Evolutionary conservation across 2,113 vertebrate genomes (phyloP), one percentile per base, ranked within the genome.

Genomic region (Gambusia holbrooki): DNA sequence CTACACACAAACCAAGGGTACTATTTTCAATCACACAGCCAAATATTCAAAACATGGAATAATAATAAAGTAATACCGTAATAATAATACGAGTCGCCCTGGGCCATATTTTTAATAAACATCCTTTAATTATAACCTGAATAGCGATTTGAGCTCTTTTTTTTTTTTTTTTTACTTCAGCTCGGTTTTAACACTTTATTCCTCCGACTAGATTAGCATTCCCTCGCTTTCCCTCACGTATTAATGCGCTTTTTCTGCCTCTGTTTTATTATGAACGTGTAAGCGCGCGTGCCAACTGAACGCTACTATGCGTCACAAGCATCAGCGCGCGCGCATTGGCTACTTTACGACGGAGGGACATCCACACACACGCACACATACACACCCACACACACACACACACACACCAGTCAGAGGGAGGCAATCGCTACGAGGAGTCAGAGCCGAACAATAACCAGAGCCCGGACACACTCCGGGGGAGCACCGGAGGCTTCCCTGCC

Each of bases 271-370:
- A 29, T 28, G 27, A 54, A 5, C 64, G 17, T 32, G 66, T 3
- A 17, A 1, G 68, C 37, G 37, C 22, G 40, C 29, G 45, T 51
- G 64, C 63, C 32, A 62, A 62, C 27, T 5, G 8, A 29, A 7
- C 29, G 33, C 72, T n/a, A 32, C 69, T 17, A 37, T 25, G 74
- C 77, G 67, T 89, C 85, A 82, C 45, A 29, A 62, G 42, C 71
- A 22, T 54, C 51, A 25, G 76, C 61, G 58, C 62, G 77, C 83
- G 66, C 80, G 68, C 86, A 81, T 81, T 81, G 88, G 82, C 48
- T 42, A 17, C 28, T 42, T 30, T 3, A 40, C 27, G 12, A 5
- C 33, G 19, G 65, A n/a, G 66, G 62, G 73, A 35, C 72, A 14
- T 30, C 19, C 28, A 30, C 8, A 13, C 25, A 2, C 27, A 27